Evolutionary conservation across 2,797 vertebrate species (phyloP), one percentile per base, ranked within the genome.

Genomic region (Centroberyx gerrardi): DNA sequence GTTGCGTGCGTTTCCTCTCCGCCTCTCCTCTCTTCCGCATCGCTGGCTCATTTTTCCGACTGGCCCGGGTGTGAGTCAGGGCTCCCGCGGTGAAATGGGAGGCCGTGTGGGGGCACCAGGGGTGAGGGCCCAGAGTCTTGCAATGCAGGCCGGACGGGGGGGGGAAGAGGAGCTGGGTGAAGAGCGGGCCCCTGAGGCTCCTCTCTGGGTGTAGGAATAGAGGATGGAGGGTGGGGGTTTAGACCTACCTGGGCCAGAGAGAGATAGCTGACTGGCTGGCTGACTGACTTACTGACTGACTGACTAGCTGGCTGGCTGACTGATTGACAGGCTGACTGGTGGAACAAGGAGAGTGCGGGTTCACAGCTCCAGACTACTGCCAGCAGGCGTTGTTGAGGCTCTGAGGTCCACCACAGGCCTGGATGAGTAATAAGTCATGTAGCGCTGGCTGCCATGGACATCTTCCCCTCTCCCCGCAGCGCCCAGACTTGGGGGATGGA

Each of bases 371-470:
- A 66, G 33, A 15, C 49, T 29, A 48, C 68, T 49, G 78, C 81
- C 83, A 69, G 75, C 65, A 69, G 72, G 68, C 79, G 74, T 61
- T 14, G 38, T 46, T 71, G 86, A 52, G 64, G 76, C 83, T 85
- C 68, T 53, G 67, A 88, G 80, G 81, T 82, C 72, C 70, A 84
- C 85, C 83, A 80, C 85, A 73, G 74, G 83, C 76, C 78, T 36
- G 52, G 78, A 60, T 90, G 88, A 89, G 83, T 87, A 89, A 92
- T 86, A 86, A 74, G 85, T 88, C 78, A 76, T 81, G 79, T 80
- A 75, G 71, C 38, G 17, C 68, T 61, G 44, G 69, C 72, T 86
- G 65, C 66, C 61, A 44, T 69, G 74, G 80, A 72, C 77, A 63
- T 62, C 59, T 65, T 69, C 46, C 17, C 17, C 9, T 36, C 40